Percentiles rank a stretch among this genome's conserved stretches.
Evolutionary conservation across 2,113 vertebrate genomes (phyloP).

Genomic region (Tragulus kanchil): DNA sequence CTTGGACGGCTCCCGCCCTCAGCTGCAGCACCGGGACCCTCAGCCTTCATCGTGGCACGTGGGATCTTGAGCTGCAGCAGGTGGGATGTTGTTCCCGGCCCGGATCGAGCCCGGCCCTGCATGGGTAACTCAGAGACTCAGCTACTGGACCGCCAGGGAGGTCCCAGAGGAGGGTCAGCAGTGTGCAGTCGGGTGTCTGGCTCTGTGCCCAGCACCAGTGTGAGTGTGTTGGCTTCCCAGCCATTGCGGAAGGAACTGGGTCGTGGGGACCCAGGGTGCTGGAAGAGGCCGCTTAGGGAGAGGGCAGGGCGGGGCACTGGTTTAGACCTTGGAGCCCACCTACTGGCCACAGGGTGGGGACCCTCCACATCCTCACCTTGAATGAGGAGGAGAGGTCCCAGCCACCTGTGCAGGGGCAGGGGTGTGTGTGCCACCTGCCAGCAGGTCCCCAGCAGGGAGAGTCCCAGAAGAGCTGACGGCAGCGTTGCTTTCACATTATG

Average conservation of each 20-base stretch:
- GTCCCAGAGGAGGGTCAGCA: no score
- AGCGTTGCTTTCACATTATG: not conserved
- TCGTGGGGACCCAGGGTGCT: accelerated
- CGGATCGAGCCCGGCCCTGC: no score
- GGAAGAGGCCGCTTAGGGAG: not conserved
- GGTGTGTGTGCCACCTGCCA: not conserved
- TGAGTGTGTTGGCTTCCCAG: not conserved
- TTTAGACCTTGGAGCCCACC: not conserved
- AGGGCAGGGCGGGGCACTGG: not conserved
- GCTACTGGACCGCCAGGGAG: not conserved
- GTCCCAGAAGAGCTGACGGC: accelerated
- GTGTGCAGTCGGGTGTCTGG: accelerated
- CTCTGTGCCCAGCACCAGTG: accelerated
- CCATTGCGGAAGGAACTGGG: not conserved
- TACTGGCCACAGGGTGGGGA: not conserved
- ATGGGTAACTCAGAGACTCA: not conserved
- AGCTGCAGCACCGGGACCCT: no score
- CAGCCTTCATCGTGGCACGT: no score
- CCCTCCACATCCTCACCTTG: not conserved
- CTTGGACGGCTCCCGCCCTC: not conserved
- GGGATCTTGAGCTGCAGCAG: no score
- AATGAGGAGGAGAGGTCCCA: no score
- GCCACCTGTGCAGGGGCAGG: not conserved
- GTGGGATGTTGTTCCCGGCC: no score
- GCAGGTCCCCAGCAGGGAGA: not conserved